These are phyloP conservation scores for Paratilapia polleni DNA, from an alignment of 2,113 vertebrate species.

Conservation along the genomic window DNA sequence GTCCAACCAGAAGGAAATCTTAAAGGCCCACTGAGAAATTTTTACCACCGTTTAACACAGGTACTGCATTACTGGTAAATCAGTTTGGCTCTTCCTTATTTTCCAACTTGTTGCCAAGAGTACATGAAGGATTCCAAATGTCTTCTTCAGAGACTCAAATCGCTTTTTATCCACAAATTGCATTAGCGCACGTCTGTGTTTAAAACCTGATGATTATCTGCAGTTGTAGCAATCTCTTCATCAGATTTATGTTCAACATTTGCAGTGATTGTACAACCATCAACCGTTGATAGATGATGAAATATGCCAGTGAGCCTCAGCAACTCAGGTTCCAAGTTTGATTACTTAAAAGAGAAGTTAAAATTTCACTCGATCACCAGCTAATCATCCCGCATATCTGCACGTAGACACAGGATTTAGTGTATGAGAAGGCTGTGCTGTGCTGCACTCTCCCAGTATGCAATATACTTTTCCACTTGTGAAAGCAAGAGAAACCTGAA, in stretches of 20 bases:
- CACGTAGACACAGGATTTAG: background rate
- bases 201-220: background rate
- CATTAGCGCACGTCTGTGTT: background rate
- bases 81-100: background rate
- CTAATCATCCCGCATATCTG: background rate
- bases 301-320: background rate
- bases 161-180: background rate
- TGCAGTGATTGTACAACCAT: background rate
- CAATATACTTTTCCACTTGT: background rate
- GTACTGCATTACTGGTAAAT: background rate
- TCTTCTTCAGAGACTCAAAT: background rate
- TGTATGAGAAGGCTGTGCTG: background rate
- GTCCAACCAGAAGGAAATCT: background rate
- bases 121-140: background rate
- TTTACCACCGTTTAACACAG: background rate
- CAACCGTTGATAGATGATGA: background rate
- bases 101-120: background rate
- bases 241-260: background rate
- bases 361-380: background rate
- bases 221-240: background rate
- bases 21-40: background rate
- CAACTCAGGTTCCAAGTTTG: background rate
- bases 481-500: background rate
- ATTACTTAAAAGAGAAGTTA: background rate
- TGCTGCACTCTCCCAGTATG: background rate